Evolutionary conservation across 2,888 invertebrate genomes (phyloP).

Genomic region (Smittia sp.): DNA sequence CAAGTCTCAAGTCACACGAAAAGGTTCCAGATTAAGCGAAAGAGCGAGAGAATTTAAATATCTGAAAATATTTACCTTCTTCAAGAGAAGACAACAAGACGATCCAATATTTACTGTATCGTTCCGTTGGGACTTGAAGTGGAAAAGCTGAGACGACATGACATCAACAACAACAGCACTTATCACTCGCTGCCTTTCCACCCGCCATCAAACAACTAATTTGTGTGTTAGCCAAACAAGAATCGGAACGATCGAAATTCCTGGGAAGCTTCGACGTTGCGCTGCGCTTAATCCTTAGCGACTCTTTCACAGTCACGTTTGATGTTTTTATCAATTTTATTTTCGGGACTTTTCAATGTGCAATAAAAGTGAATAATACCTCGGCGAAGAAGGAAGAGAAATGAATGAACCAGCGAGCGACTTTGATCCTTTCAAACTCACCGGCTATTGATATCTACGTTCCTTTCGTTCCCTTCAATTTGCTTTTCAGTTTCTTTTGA

Average conservation of each 20-base stretch:
- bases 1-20: not conserved
- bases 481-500: conserved; percentile 8
- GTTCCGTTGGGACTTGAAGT: not conserved
- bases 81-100: not conserved
- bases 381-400: not conserved
- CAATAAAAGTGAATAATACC: conserved; percentile 20
- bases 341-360: not conserved
- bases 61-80: conserved; percentile 11
- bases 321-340: conserved; percentile 39
- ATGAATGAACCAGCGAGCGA: conserved; percentile 3
- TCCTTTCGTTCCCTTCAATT: not conserved
- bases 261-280: not conserved
- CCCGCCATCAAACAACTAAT: conserved; percentile 26
- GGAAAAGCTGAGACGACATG: not conserved
- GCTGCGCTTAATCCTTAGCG: conserved; percentile 12
- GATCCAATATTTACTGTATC: conserved; percentile 33
- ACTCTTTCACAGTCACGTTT: conserved; percentile 33
- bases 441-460: conserved; percentile 36
- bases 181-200: not conserved
- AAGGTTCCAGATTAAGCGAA: not conserved
- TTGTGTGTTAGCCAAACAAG: too few relatives aligned
- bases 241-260: not conserved
- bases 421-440: conserved; percentile 28
- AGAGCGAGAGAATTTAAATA: conserved; percentile 5
- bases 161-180: not conserved